phyloP scores from a whole-genome alignment of 2,888 invertebrate species.

The Myathropa florea region DNA sequence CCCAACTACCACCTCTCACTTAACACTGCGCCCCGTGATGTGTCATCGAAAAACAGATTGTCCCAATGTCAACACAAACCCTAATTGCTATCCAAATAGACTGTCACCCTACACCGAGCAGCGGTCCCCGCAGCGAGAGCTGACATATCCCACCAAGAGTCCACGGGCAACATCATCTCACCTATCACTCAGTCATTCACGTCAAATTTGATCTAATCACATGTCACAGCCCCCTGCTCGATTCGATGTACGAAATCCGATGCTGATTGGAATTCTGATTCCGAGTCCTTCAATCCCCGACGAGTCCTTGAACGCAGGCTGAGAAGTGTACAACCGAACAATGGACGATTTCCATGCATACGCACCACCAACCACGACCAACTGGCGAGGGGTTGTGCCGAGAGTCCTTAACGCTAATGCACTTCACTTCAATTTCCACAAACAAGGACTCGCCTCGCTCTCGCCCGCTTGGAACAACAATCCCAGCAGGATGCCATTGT shows the following conservation, averaged over 20 bases:
- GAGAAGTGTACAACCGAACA: slow-evolving; percentile 60
- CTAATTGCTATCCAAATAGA: slow-evolving; percentile 50
- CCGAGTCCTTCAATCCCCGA: slow-evolving; percentile 1
- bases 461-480: slow-evolving; percentile 59
- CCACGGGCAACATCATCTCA: slow-evolving; percentile 36
- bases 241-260: slow-evolving; percentile 53
- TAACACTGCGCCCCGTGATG: background rate
- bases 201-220: slow-evolving; percentile 70
- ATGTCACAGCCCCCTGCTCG: slow-evolving; percentile 60
- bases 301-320: slow-evolving; percentile 40
- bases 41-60: slow-evolving; percentile 46
- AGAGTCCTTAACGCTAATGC: slow-evolving; percentile 62
- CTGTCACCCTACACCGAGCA: background rate
- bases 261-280: slow-evolving; percentile 57
- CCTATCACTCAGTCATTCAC: slow-evolving; percentile 60
- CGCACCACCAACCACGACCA: slow-evolving; percentile 43
- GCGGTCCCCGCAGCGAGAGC: slow-evolving; percentile 8
- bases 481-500: slow-evolving; percentile 62
- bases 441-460: slow-evolving; percentile 27
- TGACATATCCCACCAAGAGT: slow-evolving; percentile 21
- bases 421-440: slow-evolving; percentile 69
- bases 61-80: slow-evolving; percentile 54
- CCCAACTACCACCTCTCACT: background rate
- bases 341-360: slow-evolving; percentile 51
- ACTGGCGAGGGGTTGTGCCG: slow-evolving; percentile 15